A percentile compares a stretch with the other conserved stretches of the same genome.
These are phyloP conservation scores for Limnephilus auricula DNA, from an alignment of 2,888 invertebrate genomes.

Conservation along the genomic window DNA sequence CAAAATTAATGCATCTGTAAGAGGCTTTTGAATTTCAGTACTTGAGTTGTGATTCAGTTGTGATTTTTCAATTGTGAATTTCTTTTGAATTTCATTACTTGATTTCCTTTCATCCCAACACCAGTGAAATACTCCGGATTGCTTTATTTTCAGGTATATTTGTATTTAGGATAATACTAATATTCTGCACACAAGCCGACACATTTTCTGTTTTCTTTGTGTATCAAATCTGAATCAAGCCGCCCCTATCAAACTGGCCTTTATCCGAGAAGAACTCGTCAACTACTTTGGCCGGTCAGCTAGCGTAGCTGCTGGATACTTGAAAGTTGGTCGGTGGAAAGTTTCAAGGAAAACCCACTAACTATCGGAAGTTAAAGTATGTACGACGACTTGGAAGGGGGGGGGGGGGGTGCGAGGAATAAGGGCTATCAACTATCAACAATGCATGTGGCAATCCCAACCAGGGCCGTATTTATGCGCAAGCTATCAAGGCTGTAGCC, in stretches of 20 bases:
- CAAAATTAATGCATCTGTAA: background rate
- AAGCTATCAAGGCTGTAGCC: too few relatives aligned
- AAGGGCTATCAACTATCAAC: background rate
- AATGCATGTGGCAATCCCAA: background rate
- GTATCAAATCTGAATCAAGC: background rate
- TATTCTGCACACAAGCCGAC: background rate
- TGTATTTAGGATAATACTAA: background rate
- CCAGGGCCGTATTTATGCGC: background rate
- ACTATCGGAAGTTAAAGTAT: slow-evolving; percentile 4
- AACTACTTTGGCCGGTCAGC: background rate
- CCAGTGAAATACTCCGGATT: background rate
- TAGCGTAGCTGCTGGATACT: background rate
- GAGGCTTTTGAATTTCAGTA: background rate
- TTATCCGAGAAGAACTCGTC: slow-evolving; percentile 3
- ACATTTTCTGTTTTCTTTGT: slow-evolving; percentile 10
- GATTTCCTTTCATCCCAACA: background rate
- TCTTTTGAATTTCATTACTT: background rate
- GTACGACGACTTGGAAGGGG: background rate
- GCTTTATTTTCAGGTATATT: background rate
- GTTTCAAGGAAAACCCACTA: background rate
- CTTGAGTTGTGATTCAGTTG: too few relatives aligned
- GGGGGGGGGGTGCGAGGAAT: background rate
- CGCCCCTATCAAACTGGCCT: background rate
- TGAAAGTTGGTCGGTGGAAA: slow-evolving; percentile 6
- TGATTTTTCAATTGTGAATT: too few relatives aligned